These are phyloP conservation scores for Cossypha heuglini DNA, from an alignment of 2,797 vertebrate species.

Conservation along the genomic window DNA sequence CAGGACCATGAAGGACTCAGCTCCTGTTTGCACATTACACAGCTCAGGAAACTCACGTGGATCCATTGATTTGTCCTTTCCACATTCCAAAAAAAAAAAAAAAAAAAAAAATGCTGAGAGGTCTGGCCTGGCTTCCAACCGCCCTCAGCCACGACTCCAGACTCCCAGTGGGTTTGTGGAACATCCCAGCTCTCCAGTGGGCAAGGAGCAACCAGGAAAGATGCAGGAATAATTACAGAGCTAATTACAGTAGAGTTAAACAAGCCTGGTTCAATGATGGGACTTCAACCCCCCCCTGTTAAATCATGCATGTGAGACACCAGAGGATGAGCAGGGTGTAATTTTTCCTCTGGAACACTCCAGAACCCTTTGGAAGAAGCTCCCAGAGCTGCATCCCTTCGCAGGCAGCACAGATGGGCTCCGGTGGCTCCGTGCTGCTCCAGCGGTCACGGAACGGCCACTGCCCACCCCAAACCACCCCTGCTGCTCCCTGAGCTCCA, in stretches of 20 bases:
- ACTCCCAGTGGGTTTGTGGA: neutral
- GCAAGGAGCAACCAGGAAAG: neutral
- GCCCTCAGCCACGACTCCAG: neutral
- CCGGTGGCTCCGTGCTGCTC: too few species aligned
- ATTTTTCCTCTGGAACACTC: neutral
- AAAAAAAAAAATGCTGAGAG: neutral
- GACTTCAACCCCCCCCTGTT: neutral
- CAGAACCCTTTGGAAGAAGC: neutral
- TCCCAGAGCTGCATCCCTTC: neutral
- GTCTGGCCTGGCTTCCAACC: neutral
- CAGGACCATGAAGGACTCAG: neutral
- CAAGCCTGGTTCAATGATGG: rapidly evolving
- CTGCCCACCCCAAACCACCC: neutral
- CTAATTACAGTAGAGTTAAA: neutral
- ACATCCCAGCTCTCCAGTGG: neutral
- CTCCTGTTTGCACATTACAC: neutral
- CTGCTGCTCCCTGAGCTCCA: neutral
- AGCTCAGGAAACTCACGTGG: neutral
- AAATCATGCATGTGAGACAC: neutral
- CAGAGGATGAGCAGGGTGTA: rapidly evolving
- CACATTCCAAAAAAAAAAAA: neutral
- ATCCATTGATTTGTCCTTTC: neutral
- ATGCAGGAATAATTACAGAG: neutral
- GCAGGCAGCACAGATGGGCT: neutral
- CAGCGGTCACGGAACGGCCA: rapidly evolving